Conservation (phyloP, 1,140 invertebrate genomes). For the Forficula auricularia region DNA sequence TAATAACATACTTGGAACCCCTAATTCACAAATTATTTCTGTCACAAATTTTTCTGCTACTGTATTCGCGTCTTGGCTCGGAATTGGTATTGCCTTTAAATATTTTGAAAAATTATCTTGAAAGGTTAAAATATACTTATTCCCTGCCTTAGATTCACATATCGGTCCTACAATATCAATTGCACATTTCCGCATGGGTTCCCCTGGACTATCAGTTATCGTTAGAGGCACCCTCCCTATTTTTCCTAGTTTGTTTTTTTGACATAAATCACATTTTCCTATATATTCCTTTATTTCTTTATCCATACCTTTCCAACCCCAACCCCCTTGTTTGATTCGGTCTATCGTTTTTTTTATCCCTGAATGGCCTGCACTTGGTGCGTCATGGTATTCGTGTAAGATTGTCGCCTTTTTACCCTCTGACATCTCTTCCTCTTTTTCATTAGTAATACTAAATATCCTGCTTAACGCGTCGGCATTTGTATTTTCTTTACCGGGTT, state of each 20-base stretch:
- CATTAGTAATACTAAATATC: slow-evolving; percentile 4
- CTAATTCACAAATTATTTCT: no score
- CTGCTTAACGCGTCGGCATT: slow-evolving; percentile 21
- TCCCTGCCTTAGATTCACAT: no score
- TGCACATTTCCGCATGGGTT: no score
- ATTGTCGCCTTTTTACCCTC: slow-evolving; percentile 1
- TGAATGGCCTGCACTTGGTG: slow-evolving; percentile 9
- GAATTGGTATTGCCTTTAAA: no score
- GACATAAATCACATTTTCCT: slow-evolving; percentile 8
- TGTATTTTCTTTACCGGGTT: slow-evolving; percentile 20
- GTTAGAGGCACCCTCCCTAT: no score
- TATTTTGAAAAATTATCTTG: no score
- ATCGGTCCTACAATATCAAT: no score
- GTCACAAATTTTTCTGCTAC: no score
- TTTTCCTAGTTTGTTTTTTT: slow-evolving; percentile 12
- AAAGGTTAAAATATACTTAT: no score
- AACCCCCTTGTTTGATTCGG: slow-evolving; percentile 6
- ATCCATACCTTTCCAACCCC: slow-evolving; percentile 9
- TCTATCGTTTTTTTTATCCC: slow-evolving; percentile 9
- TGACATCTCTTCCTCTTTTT: background rate
- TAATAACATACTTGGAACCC: no score
- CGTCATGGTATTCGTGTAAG: slow-evolving; percentile 13
- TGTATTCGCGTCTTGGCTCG: no score
- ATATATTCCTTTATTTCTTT: slow-evolving; percentile 9
- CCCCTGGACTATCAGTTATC: no score